Conservation (phyloP, 2,113 vertebrate genomes). For the Coryphaenoides rupestris region DNA sequence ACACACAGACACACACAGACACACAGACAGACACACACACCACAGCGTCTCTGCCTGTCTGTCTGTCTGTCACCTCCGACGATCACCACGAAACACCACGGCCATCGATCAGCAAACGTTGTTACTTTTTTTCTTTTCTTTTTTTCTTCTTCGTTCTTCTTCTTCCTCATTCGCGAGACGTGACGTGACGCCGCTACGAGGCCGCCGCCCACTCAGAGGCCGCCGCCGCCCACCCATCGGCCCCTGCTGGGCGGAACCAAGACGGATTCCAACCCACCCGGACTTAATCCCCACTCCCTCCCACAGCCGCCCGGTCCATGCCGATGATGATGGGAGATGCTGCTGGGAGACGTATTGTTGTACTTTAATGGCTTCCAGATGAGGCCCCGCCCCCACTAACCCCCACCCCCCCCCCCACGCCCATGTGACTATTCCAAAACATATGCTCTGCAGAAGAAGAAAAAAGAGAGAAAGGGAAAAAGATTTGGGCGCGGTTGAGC, state of each 20-base stretch:
- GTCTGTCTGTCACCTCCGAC: too few species aligned
- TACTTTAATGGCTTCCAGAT: constrained; percentile 72
- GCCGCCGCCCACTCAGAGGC: too few species aligned
- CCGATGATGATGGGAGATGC: constrained; percentile 48
- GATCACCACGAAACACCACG: too few species aligned
- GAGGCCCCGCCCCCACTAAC: constrained; percentile 54
- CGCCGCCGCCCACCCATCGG: too few species aligned
- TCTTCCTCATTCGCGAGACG: too few species aligned
- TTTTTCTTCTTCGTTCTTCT: too few species aligned
- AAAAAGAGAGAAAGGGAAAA: constrained; percentile 34
- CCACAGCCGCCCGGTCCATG: constrained; percentile 30
- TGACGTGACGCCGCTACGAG: too few species aligned
- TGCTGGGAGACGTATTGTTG: constrained; percentile 67
- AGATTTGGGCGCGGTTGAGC: constrained; percentile 50
- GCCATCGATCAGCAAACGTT: too few species aligned
- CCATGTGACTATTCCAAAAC: constrained; percentile 55
- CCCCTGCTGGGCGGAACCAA: constrained; percentile 14
- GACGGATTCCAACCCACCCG: constrained; percentile 31
- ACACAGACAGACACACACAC: neutral
- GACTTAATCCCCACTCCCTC: constrained; percentile 56
- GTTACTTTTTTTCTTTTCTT: too few species aligned
- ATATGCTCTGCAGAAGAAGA: constrained; percentile 34
- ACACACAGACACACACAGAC: neutral
- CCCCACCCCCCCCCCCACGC: constrained; percentile 40
- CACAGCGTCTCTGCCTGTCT: too few species aligned